Evolutionary conservation across 2,888 invertebrate species (phyloP).

Genomic region (Sepioteuthis lessoniana): DNA sequence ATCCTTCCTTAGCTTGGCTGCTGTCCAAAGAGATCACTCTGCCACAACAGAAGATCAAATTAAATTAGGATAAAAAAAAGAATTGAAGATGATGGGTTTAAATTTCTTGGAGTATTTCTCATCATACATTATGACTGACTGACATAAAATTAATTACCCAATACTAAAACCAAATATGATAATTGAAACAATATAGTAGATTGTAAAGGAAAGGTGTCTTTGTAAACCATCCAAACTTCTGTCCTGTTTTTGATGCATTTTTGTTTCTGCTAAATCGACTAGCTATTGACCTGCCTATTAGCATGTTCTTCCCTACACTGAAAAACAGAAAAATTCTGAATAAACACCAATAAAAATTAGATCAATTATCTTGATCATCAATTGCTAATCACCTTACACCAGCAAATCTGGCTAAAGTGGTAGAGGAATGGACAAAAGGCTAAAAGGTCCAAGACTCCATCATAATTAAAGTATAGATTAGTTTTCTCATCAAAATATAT

Average conservation of each 20-base stretch:
- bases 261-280: not conserved
- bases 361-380: conserved; percentile 39
- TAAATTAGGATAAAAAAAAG: too few species aligned
- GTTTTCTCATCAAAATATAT: not conserved
- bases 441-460: not conserved
- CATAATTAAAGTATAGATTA: not conserved
- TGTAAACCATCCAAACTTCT: not conserved
- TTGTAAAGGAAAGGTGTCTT: not conserved
- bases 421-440: not conserved
- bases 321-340: conserved; percentile 38
- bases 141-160: not conserved
- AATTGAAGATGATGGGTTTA: not conserved
- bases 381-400: not conserved
- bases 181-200: not conserved
- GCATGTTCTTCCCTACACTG: not conserved
- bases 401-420: not conserved
- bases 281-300: not conserved
- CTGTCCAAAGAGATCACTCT: not conserved
- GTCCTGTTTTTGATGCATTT: not conserved
- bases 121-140: not conserved
- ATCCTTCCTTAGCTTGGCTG: not conserved
- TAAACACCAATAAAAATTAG: conserved; percentile 35
- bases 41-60: not conserved
- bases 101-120: not conserved
- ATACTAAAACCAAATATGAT: not conserved